phyloP scores from a whole-genome alignment of 2,113 vertebrate genomes.

The Otis tarda region DNA sequence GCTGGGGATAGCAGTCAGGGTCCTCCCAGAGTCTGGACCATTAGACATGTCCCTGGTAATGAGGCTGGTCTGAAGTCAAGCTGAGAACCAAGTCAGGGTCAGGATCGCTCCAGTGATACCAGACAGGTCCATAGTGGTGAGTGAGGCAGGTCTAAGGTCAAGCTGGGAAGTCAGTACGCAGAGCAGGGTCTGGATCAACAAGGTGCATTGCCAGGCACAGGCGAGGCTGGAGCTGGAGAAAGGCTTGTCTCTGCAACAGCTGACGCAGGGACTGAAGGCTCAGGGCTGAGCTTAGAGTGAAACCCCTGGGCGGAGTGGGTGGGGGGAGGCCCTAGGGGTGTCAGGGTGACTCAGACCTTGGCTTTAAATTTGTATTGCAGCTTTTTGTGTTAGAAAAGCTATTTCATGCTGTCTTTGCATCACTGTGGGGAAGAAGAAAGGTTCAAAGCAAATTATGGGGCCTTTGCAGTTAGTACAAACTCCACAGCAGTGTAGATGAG shows the following conservation, averaged over 20 bases:
- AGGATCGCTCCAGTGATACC: background rate
- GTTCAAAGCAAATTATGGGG: background rate
- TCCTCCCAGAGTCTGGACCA: background rate
- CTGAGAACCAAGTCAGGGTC: background rate
- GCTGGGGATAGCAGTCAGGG: fast-evolving
- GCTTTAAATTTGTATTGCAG: background rate
- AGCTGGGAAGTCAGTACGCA: background rate
- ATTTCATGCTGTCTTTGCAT: background rate
- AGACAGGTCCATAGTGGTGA: background rate
- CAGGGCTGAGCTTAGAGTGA: background rate
- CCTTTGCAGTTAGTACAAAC: background rate
- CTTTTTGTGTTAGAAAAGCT: background rate
- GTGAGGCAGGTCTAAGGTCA: background rate
- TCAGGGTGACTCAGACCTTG: background rate
- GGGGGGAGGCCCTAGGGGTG: too few relatives aligned
- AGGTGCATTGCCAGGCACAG: background rate
- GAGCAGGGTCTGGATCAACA: background rate
- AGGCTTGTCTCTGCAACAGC: background rate
- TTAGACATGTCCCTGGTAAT: fast-evolving
- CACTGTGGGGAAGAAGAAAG: background rate
- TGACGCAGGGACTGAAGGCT: background rate
- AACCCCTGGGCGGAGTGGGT: background rate
- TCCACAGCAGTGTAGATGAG: background rate
- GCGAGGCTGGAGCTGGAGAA: background rate
- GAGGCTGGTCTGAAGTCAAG: background rate